Conservation (phyloP, 2,797 vertebrate species). For the Miichthys miiuy region DNA sequence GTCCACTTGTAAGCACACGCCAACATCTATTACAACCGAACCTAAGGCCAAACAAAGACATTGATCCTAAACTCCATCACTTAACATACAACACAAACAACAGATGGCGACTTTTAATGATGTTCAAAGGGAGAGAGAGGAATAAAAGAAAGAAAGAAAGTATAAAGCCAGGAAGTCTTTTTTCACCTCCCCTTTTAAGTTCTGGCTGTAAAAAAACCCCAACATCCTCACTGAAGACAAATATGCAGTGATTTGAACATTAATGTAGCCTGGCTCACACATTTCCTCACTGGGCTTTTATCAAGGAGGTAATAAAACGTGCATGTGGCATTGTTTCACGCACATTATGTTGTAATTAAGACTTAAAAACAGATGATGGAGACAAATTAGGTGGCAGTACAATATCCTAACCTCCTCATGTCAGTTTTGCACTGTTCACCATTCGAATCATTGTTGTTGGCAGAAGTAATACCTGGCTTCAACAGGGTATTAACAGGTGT, state of each 20-base stretch:
- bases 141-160: neutral
- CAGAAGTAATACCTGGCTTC: neutral
- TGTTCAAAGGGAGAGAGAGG: neutral
- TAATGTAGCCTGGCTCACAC: constrained; percentile 14
- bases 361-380: neutral
- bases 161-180: neutral
- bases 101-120: neutral
- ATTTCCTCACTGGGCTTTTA: constrained; percentile 8
- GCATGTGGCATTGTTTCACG: constrained; percentile 1
- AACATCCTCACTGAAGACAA: constrained; percentile 31
- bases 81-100: constrained; percentile 16
- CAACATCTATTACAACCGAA: constrained; percentile 57
- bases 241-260: constrained; percentile 42
- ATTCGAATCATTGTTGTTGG: constrained; percentile 1
- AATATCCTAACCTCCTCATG: neutral
- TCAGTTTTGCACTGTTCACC: neutral
- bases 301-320: constrained; percentile 39
- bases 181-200: constrained; percentile 7
- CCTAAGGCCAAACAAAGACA: constrained; percentile 30
- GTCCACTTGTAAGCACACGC: constrained; percentile 43
- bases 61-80: constrained; percentile 12
- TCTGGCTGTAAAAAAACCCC: constrained; percentile 35
- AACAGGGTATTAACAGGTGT: neutral
- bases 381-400: neutral
- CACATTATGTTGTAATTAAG: constrained; percentile 11